Evolutionary conservation across 2,888 invertebrate species (phyloP).

Genomic region (Lasioglossum figueresi): DNA sequence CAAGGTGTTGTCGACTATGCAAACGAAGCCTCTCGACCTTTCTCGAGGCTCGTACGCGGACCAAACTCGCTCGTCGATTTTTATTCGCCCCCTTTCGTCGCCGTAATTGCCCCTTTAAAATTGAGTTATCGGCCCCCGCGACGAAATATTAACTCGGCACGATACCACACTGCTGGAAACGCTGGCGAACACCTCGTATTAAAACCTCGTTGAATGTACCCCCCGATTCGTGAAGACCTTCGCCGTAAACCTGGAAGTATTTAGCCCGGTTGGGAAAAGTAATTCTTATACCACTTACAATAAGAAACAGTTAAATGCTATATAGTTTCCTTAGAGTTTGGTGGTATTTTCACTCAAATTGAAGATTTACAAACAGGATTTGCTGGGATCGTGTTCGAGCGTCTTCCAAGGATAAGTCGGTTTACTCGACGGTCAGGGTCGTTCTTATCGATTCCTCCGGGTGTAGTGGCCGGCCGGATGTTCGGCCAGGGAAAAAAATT

Average conservation of each 20-base stretch:
- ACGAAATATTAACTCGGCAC: constrained; percentile 18
- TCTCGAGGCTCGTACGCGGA: constrained; percentile 58
- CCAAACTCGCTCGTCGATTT: constrained; percentile 51
- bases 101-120: constrained; percentile 28
- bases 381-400: background rate
- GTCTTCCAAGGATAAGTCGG: background rate
- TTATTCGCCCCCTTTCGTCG: constrained; percentile 20
- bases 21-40: constrained; percentile 77
- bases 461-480: constrained; percentile 53
- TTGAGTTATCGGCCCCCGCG: constrained; percentile 8
- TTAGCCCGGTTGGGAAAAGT: background rate
- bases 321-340: background rate
- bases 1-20: constrained; percentile 81
- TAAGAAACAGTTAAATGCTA: background rate
- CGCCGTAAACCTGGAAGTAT: background rate
- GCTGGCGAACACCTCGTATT: background rate
- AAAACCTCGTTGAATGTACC: background rate
- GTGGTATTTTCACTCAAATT: background rate
- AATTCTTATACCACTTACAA: background rate
- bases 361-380: constrained; percentile 13
- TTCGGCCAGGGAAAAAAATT: constrained; percentile 78
- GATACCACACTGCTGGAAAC: background rate
- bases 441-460: constrained; percentile 58
- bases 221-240: background rate
- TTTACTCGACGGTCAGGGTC: constrained; percentile 16